Evolutionary conservation across 2,888 invertebrate species (phyloP).

Genomic region (Dryocosmus kuriphilus): DNA sequence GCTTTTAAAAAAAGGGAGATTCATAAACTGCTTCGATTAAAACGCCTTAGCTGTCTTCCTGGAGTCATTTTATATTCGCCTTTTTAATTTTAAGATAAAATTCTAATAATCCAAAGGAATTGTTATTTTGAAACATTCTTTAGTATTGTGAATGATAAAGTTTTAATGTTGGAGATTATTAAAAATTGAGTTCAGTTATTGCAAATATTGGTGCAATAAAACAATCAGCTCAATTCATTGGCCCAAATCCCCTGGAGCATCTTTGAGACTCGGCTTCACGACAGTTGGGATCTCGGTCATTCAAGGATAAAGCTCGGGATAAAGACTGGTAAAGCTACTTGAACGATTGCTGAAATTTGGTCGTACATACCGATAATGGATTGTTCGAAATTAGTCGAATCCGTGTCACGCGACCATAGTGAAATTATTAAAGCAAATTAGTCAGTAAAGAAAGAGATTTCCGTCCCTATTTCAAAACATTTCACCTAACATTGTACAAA

Average conservation of each 20-base stretch:
- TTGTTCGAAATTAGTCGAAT: conserved; percentile 22
- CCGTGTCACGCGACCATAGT: conserved; percentile 23
- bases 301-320: conserved; percentile 17
- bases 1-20: too few relatives aligned
- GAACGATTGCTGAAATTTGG: conserved; percentile 29
- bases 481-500: not conserved
- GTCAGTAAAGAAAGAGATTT: conserved; percentile 11
- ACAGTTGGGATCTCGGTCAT: conserved; percentile 12
- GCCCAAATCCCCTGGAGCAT: conserved; percentile 9
- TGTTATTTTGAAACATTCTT: not conserved
- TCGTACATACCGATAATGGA: conserved; percentile 13
- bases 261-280: conserved; percentile 26
- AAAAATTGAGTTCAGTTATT: not conserved
- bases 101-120: not conserved
- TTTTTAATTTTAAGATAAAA: not conserved
- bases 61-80: not conserved
- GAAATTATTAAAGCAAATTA: conserved; percentile 34
- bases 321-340: conserved; percentile 16
- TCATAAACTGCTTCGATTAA: not conserved
- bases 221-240: conserved; percentile 24
- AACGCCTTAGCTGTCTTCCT: not conserved
- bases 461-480: conserved; percentile 2
- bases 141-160: not conserved
- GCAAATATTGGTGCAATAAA: not conserved
- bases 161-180: not conserved